phyloP scores from a whole-genome alignment of 2,888 invertebrate species.

The Phengaris arion region DNA sequence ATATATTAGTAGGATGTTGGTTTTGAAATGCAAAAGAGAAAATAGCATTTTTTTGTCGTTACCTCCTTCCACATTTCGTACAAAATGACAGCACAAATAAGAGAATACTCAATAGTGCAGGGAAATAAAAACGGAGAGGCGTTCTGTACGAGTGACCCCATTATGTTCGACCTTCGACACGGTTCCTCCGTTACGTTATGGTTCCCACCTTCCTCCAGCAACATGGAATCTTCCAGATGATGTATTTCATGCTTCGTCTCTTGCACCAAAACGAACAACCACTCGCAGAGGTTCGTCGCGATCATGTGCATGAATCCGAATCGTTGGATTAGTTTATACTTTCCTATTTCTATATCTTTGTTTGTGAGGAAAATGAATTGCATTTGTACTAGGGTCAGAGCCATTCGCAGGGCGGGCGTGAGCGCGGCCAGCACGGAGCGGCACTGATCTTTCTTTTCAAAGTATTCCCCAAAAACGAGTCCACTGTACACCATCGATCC shows the following conservation, averaged over 20 bases:
- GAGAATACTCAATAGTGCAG: constrained; percentile 93
- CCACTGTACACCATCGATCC: constrained; percentile 86
- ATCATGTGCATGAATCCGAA: constrained; percentile 97
- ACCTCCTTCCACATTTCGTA: constrained; percentile 96
- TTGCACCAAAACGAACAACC: constrained; percentile 92
- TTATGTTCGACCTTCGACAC: constrained; percentile 83
- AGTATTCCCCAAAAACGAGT: constrained; percentile 86
- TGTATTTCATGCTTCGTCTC: constrained; percentile 94
- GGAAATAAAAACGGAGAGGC: constrained; percentile 91
- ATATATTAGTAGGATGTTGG: too few species aligned
- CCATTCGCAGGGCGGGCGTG: constrained; percentile 89
- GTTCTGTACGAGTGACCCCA: constrained; percentile 85
- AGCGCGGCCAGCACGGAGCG: constrained; percentile 84
- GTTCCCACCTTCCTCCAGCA: constrained; percentile 41
- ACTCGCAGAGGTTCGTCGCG: constrained; percentile 95
- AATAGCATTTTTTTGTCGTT: constrained; percentile 22
- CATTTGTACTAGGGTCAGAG: constrained; percentile 92
- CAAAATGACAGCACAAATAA: constrained; percentile 92
- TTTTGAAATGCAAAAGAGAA: neutral
- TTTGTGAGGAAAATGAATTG: constrained; percentile 96
- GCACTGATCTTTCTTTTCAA: constrained; percentile 84
- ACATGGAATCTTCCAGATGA: constrained; percentile 79
- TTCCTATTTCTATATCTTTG: constrained; percentile 82
- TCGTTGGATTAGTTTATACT: constrained; percentile 85
- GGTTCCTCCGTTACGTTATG: constrained; percentile 49